phyloP scores from a whole-genome alignment of 2,888 invertebrate genomes.

The Lamellibrachia satsuma region DNA sequence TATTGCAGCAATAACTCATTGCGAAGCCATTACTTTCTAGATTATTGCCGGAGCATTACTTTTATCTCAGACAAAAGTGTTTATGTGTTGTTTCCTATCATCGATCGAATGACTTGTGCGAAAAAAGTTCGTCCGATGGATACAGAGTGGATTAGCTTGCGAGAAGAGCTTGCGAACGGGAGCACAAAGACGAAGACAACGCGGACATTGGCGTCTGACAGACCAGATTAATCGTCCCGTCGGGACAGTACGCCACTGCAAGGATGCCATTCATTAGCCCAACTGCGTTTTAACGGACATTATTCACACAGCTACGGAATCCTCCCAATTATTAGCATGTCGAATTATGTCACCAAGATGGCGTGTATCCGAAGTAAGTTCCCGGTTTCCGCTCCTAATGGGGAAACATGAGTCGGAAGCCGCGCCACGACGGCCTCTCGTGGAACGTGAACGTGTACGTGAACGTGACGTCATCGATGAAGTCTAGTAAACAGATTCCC shows the following conservation, averaged over 20 bases:
- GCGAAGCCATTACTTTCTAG: not conserved
- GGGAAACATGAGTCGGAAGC: not conserved
- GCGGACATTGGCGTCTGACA: not conserved
- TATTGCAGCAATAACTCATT: not conserved
- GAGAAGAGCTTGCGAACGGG: not conserved
- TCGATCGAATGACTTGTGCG: not conserved
- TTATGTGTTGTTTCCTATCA: not conserved
- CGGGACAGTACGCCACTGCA: not conserved
- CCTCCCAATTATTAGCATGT: not conserved
- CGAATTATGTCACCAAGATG: not conserved
- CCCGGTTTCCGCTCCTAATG: not conserved
- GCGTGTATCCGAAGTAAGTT: not conserved
- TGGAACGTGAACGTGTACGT: not conserved
- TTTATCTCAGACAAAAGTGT: not conserved
- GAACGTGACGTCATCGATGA: not conserved
- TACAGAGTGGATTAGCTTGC: not conserved
- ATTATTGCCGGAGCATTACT: not conserved
- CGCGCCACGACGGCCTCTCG: not conserved
- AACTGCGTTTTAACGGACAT: not conserved
- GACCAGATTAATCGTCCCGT: not conserved
- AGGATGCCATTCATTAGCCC: not conserved
- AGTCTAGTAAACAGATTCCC: not conserved
- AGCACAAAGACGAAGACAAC: not conserved
- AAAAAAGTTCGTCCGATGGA: not conserved
- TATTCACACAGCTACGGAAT: not conserved